Base-by-base conservation (phyloP, 2,797 vertebrate genomes). In the Muscicapa comitata region DNA sequence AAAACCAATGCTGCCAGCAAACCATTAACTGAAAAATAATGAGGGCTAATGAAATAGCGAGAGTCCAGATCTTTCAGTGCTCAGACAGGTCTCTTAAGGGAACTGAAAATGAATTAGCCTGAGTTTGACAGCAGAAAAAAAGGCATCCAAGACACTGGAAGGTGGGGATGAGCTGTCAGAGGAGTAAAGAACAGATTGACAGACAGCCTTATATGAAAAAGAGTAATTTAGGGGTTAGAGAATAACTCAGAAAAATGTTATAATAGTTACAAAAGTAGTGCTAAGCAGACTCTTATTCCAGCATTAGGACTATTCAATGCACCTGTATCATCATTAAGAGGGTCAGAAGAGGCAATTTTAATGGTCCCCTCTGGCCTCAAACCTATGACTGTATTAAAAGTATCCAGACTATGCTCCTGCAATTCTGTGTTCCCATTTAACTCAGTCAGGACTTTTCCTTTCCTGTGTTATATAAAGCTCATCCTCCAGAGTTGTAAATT, bases 91-190 rank as follows among this genome's bases (percentile, higher is more conserved):
- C 93, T 97, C 95, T 97, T 95, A 94, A 95, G 96, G 97, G 97
- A 97, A 96, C 88, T 94, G 95, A 94, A 97, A 98, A 97, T 90
- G 93, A 97, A 96, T 97, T 97, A 97, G 95, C 84, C 88, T 61
- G 90, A 90, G 81, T 95, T 97, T 98, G 97, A 97, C 96, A 97
- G 97, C 82, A 86, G 82, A 84, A 82, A 94, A 94, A 96, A 97
- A 97, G 88, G 91, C 95, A 95, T 78, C 87, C 75, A 92, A 97
- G 93, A 95, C 83, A 96, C 65, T 81, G 83, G 94, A 97, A 95
- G 96, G 96, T 94, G 94, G 96, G 73, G 93, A 95, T 1, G 3
- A 93, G 70, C 92, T 97, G 96, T 97, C 96, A 97, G 81, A 65
- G 48, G 61, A 91, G 66, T n/a, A 85, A 68, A 82, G 78, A 92